Base-by-base conservation (phyloP, 2,113 vertebrate genomes). In the Erinaceus europaeus region DNA sequence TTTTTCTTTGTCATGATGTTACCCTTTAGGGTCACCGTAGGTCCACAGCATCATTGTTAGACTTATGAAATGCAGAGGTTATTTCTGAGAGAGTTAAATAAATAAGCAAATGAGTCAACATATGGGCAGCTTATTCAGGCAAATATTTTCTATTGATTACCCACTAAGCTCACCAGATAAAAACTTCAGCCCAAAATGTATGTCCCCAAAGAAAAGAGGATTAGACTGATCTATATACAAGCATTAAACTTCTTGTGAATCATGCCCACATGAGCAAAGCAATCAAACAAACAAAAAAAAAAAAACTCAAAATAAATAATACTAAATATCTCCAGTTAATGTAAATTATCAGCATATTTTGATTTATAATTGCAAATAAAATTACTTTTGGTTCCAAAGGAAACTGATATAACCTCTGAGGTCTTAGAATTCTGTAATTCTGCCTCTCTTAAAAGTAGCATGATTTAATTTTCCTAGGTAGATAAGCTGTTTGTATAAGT, bases 51-150 rank as follows among this genome's bases (percentile, higher is more conserved):
- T 93, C 78, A 90, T 59, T 84, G 53, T 86, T 73, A 92, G 76
- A 69, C 75, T 18, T 90, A 90, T 88, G 90, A 96, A 96, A 92
- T 92, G 85, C 90, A 90, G 76, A 88, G 17, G 91, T 0, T 2
- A 69, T 85, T 91, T 94, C 86, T 88, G 86, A 93, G 81, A n/a
- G n/a, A 93, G 79, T 88, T 92, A 84, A 91, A 92, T 93, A 95
- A 91, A 94, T 94, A 94, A 93, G 67, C 81, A 90, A 92, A 94
- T 75, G 75, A 89, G 84, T 74, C 91, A 94, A 93, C 92, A 94
- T 86, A 94, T 89, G 89, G 81, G 68, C 75, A 92, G 71, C 64
- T 90, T 91, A 89, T 92, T 93, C 68, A 88, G 76, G 86, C 82
- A 94, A 93, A 86, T n/a, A 86, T 84, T 85, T 82, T 94, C 89